Percentiles rank a stretch among this genome's conserved stretches.
phyloP scores from a whole-genome alignment of 2,888 invertebrate species.

The Hirtodrosophila duncani region DNA sequence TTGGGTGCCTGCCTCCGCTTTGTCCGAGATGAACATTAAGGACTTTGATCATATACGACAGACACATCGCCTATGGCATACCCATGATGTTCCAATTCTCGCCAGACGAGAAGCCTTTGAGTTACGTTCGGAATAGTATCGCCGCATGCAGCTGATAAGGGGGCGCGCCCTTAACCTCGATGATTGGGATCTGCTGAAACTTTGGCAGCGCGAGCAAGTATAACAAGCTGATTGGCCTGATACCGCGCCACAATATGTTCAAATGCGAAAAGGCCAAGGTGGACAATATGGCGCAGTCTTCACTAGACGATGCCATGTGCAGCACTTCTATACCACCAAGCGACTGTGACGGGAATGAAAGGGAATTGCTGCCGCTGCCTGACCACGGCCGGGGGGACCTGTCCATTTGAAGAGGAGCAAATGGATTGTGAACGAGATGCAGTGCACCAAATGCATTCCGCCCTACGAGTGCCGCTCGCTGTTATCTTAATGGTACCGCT shows the following conservation, averaged over 20 bases:
- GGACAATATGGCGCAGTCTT: too few relatives aligned
- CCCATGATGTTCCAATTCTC: slow-evolving; percentile 76
- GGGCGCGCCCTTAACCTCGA: slow-evolving; percentile 76
- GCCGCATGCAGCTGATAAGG: slow-evolving; percentile 80
- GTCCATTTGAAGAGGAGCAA: slow-evolving; percentile 18
- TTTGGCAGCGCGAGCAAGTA: slow-evolving; percentile 46
- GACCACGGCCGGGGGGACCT: too few relatives aligned
- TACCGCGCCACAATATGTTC: slow-evolving; percentile 21
- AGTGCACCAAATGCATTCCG: slow-evolving; percentile 41
- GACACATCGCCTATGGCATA: slow-evolving; percentile 73
- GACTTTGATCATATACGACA: slow-evolving; percentile 78
- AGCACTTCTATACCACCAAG: slow-evolving; percentile 49
- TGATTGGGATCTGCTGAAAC: slow-evolving; percentile 79
- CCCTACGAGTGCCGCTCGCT: slow-evolving; percentile 60
- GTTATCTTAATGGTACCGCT: slow-evolving; percentile 56
- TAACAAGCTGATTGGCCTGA: slow-evolving; percentile 23
- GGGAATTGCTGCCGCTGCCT: slow-evolving; percentile 30
- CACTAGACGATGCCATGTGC: slow-evolving; percentile 22
- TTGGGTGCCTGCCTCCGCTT: slow-evolving; percentile 79
- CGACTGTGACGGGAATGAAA: slow-evolving; percentile 44
- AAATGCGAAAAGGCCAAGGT: slow-evolving; percentile 6
- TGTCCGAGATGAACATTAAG: slow-evolving; percentile 79
- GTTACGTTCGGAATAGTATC: slow-evolving; percentile 79
- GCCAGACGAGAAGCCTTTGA: slow-evolving; percentile 77
- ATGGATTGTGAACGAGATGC: slow-evolving; percentile 30